Conservation (phyloP, 1,140 invertebrate species). For the Cydia splendana region DNA sequence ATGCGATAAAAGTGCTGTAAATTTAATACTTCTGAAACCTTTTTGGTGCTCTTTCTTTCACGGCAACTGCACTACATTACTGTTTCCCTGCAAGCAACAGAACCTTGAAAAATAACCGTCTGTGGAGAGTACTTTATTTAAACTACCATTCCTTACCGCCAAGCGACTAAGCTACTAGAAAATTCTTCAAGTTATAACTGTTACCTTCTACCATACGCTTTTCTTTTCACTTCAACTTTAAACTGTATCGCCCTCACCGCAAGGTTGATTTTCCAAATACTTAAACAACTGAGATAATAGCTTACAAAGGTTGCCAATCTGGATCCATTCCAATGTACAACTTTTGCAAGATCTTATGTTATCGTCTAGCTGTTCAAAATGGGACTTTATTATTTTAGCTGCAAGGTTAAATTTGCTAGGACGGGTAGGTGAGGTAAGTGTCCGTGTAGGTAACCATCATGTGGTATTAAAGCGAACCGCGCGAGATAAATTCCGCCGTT, state of each 20-base stretch:
- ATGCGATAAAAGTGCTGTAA: neutral
- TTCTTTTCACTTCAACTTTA: neutral
- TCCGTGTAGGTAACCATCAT: constrained; percentile 17
- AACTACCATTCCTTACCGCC: constrained; percentile 22
- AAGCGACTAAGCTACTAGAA: constrained; percentile 26
- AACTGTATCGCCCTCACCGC: neutral
- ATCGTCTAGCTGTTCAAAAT: neutral
- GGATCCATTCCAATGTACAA: constrained; percentile 11
- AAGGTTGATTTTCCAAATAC: neutral
- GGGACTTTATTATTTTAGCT: neutral
- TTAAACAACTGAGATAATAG: neutral
- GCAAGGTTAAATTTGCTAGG: neutral
- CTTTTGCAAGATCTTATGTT: neutral
- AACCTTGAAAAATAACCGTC: constrained; percentile 21
- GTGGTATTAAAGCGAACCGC: constrained; percentile 22
- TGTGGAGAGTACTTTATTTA: constrained; percentile 22
- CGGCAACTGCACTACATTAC: constrained; percentile 10
- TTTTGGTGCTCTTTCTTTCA: neutral
- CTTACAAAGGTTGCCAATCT: constrained; percentile 16
- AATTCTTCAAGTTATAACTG: constrained; percentile 8
- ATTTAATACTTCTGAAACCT: neutral
- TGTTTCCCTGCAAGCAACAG: constrained; percentile 10
- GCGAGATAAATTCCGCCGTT: constrained; percentile 22
- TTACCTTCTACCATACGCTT: neutral
- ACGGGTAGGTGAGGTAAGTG: neutral